Evolutionary conservation across 2,797 vertebrate species (phyloP), one percentile per base, ranked within the genome.

Genomic region (Liparis tanakae): DNA sequence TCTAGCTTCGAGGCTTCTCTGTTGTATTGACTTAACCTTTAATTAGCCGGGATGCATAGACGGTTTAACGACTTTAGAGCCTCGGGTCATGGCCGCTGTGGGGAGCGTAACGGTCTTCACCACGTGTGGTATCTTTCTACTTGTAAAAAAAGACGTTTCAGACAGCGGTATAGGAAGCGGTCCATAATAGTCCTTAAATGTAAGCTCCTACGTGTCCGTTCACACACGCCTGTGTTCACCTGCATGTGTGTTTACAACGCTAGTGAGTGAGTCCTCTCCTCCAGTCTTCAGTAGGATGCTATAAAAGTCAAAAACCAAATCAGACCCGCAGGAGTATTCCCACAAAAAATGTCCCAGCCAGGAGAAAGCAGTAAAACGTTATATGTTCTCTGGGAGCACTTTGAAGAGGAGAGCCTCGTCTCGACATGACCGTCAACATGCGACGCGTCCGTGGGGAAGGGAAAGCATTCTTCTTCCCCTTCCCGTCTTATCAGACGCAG

Each of bases 361-460:
- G 90, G 85, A 88, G 83, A 85, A 87, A 60, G 81, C 76, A 72
- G 80, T 91, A 85, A 93, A 93, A 84, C 10, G 36, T 94, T 88
- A 90, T 84, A 81, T 64, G 90, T 72, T 91, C 88, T 67, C 15
- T 44, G 90, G 89, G 91, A 92, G 84, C 72, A 72, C 81, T 89
- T 81, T 60, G 74, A 90, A 77, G 72, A 37, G 72, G 88, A 72
- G 86, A 85, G 83, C 81, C 85, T 83, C 60, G 48, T 85, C 89
- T 83, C 71, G 53, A 87, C 73, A 83, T n/a, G 82, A 76, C 81
- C 64, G 30, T 83, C 74, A 69, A 66, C 70, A 62, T 74, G 72
- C 76, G 75, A 88, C 70, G 37, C 14, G 62, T 80, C 84, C 43
- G 34, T 8, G 1, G 83, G 83, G 87, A 77, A 30, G 67, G 15